Percentiles rank a stretch among this genome's conserved stretches.
Conservation (phyloP, 2,888 invertebrate genomes). For the Hyppa rectilinea region DNA sequence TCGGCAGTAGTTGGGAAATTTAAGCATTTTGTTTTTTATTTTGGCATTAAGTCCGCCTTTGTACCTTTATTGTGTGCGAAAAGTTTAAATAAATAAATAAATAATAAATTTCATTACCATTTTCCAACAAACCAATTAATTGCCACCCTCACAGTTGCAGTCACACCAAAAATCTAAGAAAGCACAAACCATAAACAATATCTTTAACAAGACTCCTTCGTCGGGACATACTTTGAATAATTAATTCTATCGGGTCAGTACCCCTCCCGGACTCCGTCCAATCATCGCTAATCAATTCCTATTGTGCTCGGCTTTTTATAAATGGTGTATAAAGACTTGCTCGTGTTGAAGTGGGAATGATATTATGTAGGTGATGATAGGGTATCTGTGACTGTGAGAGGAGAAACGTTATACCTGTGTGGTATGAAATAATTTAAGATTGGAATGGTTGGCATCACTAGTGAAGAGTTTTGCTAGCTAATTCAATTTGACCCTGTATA, state of each 20-base stretch:
- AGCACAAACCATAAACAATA: slow-evolving; percentile 79
- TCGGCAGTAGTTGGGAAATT: no score
- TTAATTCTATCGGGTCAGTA: slow-evolving; percentile 86
- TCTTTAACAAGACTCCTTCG: slow-evolving; percentile 76
- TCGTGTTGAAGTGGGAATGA: slow-evolving; percentile 55
- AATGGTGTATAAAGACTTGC: slow-evolving; percentile 68
- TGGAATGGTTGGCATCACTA: no score
- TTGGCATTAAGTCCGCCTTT: no score
- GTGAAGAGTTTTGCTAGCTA: no score
- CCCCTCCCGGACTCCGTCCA: slow-evolving; percentile 69
- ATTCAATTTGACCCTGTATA: no score
- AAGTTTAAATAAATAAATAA: no score
- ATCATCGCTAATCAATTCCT: slow-evolving; percentile 85
- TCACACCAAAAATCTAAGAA: slow-evolving; percentile 46
- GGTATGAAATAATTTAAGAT: no score
- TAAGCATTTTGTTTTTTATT: no score
- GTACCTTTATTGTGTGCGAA: no score
- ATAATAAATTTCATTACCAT: no score
- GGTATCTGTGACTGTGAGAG: no score
- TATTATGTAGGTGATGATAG: slow-evolving; percentile 30
- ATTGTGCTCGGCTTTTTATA: slow-evolving; percentile 81
- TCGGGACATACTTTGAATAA: slow-evolving; percentile 87
- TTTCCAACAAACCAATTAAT: slow-evolving; percentile 36
- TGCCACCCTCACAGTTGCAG: slow-evolving; percentile 45
- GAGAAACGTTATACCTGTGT: no score